A percentile compares a stretch with the other conserved stretches of the same genome.
Conservation (phyloP, 2,113 vertebrate genomes). For the Emydocephalus ijimae region DNA sequence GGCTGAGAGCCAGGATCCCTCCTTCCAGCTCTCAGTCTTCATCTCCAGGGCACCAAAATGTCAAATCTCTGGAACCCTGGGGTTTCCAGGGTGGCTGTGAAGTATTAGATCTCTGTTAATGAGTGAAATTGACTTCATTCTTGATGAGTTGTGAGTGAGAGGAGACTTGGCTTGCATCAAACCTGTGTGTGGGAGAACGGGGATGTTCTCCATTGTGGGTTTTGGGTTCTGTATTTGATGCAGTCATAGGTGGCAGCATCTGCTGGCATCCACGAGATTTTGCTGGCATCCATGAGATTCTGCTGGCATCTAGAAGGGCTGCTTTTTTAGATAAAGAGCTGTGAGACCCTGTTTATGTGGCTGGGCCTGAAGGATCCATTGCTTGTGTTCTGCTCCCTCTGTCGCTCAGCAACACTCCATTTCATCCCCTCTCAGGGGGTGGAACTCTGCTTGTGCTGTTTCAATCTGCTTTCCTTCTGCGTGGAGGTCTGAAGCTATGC, state of each 20-base stretch:
- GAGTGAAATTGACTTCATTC: background rate
- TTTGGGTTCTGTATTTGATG: background rate
- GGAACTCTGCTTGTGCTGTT: background rate
- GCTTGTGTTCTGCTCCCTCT: background rate
- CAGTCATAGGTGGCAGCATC: background rate
- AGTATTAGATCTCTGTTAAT: background rate
- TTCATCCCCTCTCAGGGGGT: background rate
- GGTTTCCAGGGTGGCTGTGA: background rate
- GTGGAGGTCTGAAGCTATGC: background rate
- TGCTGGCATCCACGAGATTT: background rate
- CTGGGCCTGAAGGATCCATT: background rate
- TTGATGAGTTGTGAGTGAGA: background rate
- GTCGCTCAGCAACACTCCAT: background rate
- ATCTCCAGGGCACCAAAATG: background rate
- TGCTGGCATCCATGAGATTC: background rate
- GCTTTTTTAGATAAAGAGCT: background rate
- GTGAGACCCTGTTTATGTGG: background rate
- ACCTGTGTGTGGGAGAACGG: background rate
- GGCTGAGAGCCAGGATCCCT: background rate
- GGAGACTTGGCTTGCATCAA: background rate
- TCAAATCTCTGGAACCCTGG: background rate
- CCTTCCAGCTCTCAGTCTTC: background rate
- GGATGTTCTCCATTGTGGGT: background rate
- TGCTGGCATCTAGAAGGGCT: background rate
- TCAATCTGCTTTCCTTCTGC: background rate